phyloP scores from a whole-genome alignment of 2,888 invertebrate genomes.

The Lissonota sp. region DNA sequence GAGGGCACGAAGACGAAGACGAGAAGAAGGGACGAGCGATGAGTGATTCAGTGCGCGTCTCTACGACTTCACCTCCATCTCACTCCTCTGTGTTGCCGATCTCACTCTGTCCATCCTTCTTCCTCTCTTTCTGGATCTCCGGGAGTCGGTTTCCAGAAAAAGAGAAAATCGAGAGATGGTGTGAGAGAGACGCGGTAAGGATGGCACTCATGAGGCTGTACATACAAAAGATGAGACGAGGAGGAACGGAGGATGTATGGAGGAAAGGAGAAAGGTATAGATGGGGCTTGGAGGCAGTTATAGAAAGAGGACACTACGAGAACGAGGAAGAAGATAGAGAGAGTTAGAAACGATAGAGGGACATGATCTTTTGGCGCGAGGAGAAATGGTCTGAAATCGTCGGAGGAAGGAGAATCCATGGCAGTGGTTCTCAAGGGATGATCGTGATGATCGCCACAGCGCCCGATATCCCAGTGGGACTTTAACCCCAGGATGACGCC shows the following conservation, averaged over 20 bases:
- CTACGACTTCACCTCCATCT: slow-evolving; percentile 68
- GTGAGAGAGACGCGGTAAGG: slow-evolving; percentile 49
- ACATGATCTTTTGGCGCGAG: slow-evolving; percentile 25
- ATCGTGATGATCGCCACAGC: slow-evolving; percentile 16
- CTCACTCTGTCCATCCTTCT: slow-evolving; percentile 74
- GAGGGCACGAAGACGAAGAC: slow-evolving; percentile 33
- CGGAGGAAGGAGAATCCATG: slow-evolving; percentile 52
- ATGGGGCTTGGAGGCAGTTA: slow-evolving; percentile 3
- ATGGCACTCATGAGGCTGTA: slow-evolving; percentile 21
- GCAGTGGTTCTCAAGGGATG: slow-evolving; percentile 65
- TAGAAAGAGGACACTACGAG: slow-evolving; percentile 29
- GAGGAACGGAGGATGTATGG: slow-evolving; percentile 20
- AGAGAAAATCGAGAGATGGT: slow-evolving; percentile 60
- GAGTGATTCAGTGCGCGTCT: slow-evolving; percentile 82
- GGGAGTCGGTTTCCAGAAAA: slow-evolving; percentile 65
- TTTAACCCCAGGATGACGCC: slow-evolving; percentile 73
- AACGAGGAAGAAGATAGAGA: slow-evolving; percentile 27
- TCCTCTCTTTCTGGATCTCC: slow-evolving; percentile 46
- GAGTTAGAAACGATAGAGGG: slow-evolving; percentile 46
- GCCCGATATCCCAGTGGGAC: slow-evolving; percentile 45
- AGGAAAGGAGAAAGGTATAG: background rate
- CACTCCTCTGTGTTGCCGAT: slow-evolving; percentile 71
- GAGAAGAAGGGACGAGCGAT: slow-evolving; percentile 70
- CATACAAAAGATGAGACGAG: slow-evolving; percentile 18
- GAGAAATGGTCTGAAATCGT: slow-evolving; percentile 36